Evolutionary conservation across 2,113 vertebrate genomes (phyloP).

Genomic region (Baryphthengus martii): DNA sequence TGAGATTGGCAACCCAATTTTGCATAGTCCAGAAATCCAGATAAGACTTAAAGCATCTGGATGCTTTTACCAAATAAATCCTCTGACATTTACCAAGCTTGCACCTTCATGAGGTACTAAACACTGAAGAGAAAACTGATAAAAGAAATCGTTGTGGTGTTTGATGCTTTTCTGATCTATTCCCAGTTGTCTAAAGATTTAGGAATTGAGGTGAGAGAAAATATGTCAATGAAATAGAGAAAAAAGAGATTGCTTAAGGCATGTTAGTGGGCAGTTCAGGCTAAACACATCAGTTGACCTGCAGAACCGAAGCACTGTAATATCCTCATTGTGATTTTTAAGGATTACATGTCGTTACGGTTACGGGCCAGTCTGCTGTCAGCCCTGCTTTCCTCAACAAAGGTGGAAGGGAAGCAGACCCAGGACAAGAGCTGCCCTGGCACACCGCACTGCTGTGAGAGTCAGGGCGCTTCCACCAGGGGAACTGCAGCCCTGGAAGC

Average conservation of each 20-base stretch:
- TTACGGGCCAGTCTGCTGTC: not conserved
- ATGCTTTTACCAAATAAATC: not conserved
- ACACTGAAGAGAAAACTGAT: not conserved
- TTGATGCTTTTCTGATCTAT: not conserved
- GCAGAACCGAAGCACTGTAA: not conserved
- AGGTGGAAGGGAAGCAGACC: not conserved
- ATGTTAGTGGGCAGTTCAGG: not conserved
- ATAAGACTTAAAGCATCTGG: not conserved
- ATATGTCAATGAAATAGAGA: not conserved
- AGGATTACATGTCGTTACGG: not conserved
- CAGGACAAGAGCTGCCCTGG: not conserved
- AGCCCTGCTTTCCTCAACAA: not conserved
- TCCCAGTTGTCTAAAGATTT: not conserved
- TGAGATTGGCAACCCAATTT: conserved; percentile 40
- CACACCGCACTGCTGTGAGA: fast-evolving
- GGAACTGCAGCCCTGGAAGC: not conserved
- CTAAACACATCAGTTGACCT: not conserved
- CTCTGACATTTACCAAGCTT: not conserved
- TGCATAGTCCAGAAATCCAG: conserved; percentile 1
- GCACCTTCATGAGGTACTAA: not conserved
- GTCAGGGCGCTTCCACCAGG: not conserved
- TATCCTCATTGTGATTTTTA: not conserved
- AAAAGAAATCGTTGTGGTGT: not conserved
- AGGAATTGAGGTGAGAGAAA: not conserved
- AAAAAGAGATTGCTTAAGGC: not conserved